Evolutionary conservation across 2,113 vertebrate species (phyloP), one percentile per base, ranked within the genome.

Genomic region (Aldabrachelys gigantea): DNA sequence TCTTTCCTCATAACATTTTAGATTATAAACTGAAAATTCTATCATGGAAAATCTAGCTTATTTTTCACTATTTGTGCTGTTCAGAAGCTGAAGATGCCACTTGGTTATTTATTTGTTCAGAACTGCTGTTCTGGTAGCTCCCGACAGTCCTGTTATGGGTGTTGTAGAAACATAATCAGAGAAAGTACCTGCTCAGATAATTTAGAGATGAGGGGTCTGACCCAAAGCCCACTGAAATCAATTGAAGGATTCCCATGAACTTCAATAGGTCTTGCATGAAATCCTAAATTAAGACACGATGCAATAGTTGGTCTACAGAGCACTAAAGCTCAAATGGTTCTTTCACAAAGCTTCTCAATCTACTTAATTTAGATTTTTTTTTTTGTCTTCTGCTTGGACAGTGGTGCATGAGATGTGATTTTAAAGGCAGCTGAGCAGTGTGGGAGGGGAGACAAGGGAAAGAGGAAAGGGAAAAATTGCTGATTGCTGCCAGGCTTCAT

Each of bases 401-500:
- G 2, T 1, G 38, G 62, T 10, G 88, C 38, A 44, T n/a, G 6
- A 50, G 2, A 2, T 1, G 29, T 2, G 69, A 81, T 92, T 59
- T 69, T 54, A 89, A 8, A n/a, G 4, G 62, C 31, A 69, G 35
- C 14, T 69, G 62, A 69, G 62, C 31, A 69, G 35, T n/a, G 72
- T 84, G 80, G 69, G 90, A 90, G 31, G 76, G 62, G 41, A 44
- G 84, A 84, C 76, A 1, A 83, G 62, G 80, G 59, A 80, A 92
- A 90, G 86, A 5, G 80, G 47, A 82, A 84, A 89, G 89, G 56
- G 85, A 94, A 95, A 86, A 53, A 89, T 47, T 41, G 41, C 41
- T 89, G 11, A 50, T 93, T 95, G 21, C 56, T 84, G 80, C 10
- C 91, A 91, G 84, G 27, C 91, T 85, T 81, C 88, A 93, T 57